Evolutionary conservation across 2,888 invertebrate genomes (phyloP).

Genomic region (Caenorhabditis sp.): DNA sequence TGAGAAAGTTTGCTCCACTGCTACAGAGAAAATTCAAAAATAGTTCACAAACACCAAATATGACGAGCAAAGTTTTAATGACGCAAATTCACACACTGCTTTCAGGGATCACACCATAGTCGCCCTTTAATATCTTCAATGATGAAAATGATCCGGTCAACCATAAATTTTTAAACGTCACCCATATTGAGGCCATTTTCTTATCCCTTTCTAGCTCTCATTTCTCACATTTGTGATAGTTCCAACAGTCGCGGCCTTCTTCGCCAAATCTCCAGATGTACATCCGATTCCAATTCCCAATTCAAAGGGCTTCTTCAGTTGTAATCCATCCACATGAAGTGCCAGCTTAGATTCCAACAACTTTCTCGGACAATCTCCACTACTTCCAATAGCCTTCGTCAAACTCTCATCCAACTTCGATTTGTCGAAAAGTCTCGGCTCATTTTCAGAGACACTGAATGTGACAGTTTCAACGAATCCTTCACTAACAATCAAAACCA

Average conservation of each 20-base stretch:
- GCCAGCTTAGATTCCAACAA: conserved; percentile 39
- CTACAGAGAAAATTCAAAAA: too few relatives aligned
- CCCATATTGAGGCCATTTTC: too few relatives aligned
- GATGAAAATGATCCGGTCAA: too few relatives aligned
- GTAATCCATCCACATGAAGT: conserved; percentile 48
- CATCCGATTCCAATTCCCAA: conserved; percentile 62
- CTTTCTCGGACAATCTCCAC: conserved; percentile 24
- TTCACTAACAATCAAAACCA: conserved; percentile 40
- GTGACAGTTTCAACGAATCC: conserved; percentile 48
- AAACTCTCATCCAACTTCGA: conserved; percentile 60
- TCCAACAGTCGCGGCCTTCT: conserved; percentile 45
- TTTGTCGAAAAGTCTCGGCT: conserved; percentile 62
- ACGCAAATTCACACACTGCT: too few relatives aligned
- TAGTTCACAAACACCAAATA: too few relatives aligned
- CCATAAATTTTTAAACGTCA: too few relatives aligned
- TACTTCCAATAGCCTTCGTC: conserved; percentile 41
- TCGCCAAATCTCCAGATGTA: conserved; percentile 9
- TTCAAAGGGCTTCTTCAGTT: conserved; percentile 56
- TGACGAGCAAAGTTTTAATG: too few relatives aligned
- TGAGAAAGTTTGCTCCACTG: too few relatives aligned
- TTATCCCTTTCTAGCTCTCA: neutral
- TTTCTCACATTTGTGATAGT: conserved; percentile 44
- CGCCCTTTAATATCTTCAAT: too few relatives aligned
- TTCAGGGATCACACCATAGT: too few relatives aligned
- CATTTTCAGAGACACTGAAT: conserved; percentile 47